Evolutionary conservation across 1,140 invertebrate species (phyloP).

Genomic region (Nymphalis io): DNA sequence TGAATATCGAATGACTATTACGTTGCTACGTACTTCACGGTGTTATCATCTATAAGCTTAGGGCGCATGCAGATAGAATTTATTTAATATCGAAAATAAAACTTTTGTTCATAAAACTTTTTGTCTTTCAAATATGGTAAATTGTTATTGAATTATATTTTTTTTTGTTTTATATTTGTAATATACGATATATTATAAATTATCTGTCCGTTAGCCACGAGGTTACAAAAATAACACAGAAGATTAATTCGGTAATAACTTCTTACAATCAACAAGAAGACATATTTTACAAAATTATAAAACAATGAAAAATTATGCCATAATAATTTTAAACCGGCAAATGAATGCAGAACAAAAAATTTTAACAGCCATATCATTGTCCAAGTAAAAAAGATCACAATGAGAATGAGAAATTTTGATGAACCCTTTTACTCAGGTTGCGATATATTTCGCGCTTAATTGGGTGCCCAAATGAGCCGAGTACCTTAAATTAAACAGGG

Average conservation of each 20-base stretch:
- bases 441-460: slow-evolving; percentile 74
- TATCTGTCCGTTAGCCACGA: background rate
- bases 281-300: slow-evolving; percentile 15
- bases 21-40: slow-evolving; percentile 10
- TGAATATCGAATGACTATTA: slow-evolving; percentile 33
- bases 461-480: slow-evolving; percentile 63
- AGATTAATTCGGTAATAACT: too few species aligned
- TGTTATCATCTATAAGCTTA: slow-evolving; percentile 7
- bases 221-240: background rate
- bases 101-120: background rate
- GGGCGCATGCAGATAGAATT: background rate
- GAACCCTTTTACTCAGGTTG: slow-evolving; percentile 51
- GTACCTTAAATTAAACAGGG: slow-evolving; percentile 61
- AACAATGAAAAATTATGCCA: slow-evolving; percentile 32
- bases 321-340: slow-evolving; percentile 30
- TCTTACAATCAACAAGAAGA: background rate
- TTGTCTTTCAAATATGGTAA: too few species aligned
- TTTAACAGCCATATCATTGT: slow-evolving; percentile 51
- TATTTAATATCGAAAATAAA: background rate
- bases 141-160: too few species aligned
- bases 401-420: slow-evolving; percentile 71
- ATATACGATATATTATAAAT: too few species aligned
- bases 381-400: slow-evolving; percentile 50
- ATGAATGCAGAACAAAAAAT: slow-evolving; percentile 36
- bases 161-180: too few species aligned